These are phyloP conservation scores for Trissonchulus sp. DNA, from an alignment of 2,888 invertebrate genomes.

Conservation along the genomic window DNA sequence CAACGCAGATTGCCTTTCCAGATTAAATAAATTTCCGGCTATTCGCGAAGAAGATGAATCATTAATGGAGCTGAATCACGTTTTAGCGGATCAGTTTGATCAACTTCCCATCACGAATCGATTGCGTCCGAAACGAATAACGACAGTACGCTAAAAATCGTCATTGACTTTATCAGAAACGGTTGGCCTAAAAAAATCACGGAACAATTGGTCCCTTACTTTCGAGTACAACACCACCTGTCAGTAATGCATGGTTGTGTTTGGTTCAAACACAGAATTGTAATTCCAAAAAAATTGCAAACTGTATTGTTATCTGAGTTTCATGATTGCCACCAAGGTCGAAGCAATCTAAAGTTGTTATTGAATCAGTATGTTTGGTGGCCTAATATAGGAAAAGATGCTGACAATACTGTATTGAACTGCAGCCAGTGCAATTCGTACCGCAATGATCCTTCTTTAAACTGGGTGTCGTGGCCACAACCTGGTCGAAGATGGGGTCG, in stretches of 20 bases:
- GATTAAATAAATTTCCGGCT: background rate
- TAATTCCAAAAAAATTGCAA: background rate
- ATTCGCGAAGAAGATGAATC: background rate
- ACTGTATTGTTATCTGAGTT: background rate
- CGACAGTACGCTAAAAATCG: too few species aligned
- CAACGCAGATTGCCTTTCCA: background rate
- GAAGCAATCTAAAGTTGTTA: constrained; percentile 39
- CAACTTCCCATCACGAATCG: too few species aligned
- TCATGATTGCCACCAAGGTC: background rate
- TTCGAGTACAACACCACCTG: too few species aligned
- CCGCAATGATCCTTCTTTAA: constrained; percentile 36
- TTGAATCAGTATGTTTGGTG: constrained; percentile 45
- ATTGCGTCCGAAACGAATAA: too few species aligned
- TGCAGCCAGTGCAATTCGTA: constrained; percentile 39
- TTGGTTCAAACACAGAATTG: background rate
- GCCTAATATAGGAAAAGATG: constrained; percentile 40
- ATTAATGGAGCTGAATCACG: background rate
- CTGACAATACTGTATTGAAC: constrained; percentile 35
- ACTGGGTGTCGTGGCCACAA: constrained; percentile 43
- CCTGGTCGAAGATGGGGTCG: constrained; percentile 49
- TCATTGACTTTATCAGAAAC: background rate
- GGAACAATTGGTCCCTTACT: too few species aligned
- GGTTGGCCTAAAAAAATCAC: too few species aligned
- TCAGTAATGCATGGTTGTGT: too few species aligned
- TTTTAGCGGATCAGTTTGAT: background rate